phyloP scores from a whole-genome alignment of 2,113 vertebrate genomes.

The Osmerus eperlanus region DNA sequence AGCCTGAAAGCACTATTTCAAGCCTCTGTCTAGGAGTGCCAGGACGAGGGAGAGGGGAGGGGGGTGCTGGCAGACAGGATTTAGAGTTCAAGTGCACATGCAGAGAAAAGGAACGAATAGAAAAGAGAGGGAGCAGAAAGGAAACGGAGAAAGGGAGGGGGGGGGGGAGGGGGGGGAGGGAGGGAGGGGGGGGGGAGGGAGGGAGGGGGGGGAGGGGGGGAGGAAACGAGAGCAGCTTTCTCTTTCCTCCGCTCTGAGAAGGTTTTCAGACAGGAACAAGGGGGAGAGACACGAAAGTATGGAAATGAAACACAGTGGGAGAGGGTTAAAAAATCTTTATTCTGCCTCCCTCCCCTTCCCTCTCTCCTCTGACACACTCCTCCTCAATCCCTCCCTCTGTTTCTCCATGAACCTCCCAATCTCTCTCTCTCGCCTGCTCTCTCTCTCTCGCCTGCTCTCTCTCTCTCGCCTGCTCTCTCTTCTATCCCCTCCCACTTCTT shows the following conservation, averaged over 20 bases:
- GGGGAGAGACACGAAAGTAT: constrained; percentile 33
- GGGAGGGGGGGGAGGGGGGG: neutral
- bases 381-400: constrained; percentile 67
- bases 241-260: constrained; percentile 30
- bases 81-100: constrained; percentile 78
- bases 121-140: constrained; percentile 58
- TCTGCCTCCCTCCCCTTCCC: constrained; percentile 58
- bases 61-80: constrained; percentile 67
- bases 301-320: constrained; percentile 48
- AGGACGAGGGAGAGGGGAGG: constrained; percentile 34
- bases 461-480: constrained; percentile 57
- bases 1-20: constrained; percentile 71
- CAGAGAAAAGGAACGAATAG: constrained; percentile 70
- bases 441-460: constrained; percentile 16
- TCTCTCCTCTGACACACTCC: constrained; percentile 63
- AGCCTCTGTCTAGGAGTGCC: constrained; percentile 52
- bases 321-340: constrained; percentile 52
- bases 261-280: constrained; percentile 47
- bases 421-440: constrained; percentile 38
- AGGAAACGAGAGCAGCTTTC: constrained; percentile 26
- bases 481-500: constrained; percentile 68
- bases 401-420: constrained; percentile 21
- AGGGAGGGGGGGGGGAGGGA: too few relatives aligned
- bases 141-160: constrained; percentile 62
- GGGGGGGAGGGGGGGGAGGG: constrained; percentile 28